Conservation (phyloP, 2,888 invertebrate species). For the Scaeva pyrastri region DNA sequence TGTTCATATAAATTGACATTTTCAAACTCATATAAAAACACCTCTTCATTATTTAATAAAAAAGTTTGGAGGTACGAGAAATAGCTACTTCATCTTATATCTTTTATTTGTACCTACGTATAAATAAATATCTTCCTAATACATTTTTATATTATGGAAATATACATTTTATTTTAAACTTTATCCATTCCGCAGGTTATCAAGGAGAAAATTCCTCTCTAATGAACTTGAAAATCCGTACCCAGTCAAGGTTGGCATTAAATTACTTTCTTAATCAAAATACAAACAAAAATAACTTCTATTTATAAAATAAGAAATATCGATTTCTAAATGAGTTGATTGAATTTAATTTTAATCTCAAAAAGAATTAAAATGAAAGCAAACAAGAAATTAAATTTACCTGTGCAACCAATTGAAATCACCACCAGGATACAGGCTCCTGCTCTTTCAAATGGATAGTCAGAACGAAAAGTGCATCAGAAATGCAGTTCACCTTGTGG, state of each 20-base stretch:
- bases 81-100: not conserved
- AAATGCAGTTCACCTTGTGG: not conserved
- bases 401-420: not conserved
- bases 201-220: slow-evolving; percentile 81
- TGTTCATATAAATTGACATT: not conserved
- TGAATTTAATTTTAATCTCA: slow-evolving; percentile 11
- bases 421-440: not conserved
- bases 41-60: too few relatives aligned
- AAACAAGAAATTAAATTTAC: not conserved
- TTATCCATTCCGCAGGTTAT: slow-evolving; percentile 79
- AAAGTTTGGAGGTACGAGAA: not conserved
- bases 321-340: slow-evolving; percentile 15
- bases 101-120: slow-evolving; percentile 11
- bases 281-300: not conserved
- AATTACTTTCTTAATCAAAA: not conserved
- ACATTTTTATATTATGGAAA: not conserved
- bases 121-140: not conserved
- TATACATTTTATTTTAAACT: slow-evolving; percentile 2
- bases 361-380: not conserved
- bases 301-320: slow-evolving; percentile 25
- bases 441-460: not conserved
- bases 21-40: too few relatives aligned
- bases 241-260: slow-evolving; percentile 14
- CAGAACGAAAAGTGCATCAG: slow-evolving; percentile 6
- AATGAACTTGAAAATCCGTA: slow-evolving; percentile 68